Conservation (phyloP, 2,113 vertebrate genomes). For the Dendropsophus ebraccatus region DNA sequence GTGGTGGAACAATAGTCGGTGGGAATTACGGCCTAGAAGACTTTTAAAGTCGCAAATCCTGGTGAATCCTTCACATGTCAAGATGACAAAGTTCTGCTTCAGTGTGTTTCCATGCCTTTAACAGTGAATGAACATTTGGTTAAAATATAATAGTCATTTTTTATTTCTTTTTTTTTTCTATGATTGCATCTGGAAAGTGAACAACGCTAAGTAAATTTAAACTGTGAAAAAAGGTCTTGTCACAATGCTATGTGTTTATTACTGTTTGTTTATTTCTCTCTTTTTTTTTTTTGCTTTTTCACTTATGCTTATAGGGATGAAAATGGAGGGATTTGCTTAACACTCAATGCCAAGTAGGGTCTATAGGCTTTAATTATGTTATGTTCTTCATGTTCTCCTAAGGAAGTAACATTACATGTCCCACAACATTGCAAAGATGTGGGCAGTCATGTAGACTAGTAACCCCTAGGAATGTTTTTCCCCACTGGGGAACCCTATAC, state of each 20-base stretch:
- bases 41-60: not conserved
- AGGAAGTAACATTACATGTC: not conserved
- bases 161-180: conserved; percentile 56
- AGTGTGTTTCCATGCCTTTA: conserved; percentile 62
- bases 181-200: conserved; percentile 64
- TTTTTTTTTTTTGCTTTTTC: conserved; percentile 66
- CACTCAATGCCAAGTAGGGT: conserved; percentile 20
- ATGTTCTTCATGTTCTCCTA: not conserved
- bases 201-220: conserved; percentile 66
- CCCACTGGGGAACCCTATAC: not conserved
- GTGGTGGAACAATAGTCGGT: conserved; percentile 86
- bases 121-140: conserved; percentile 37
- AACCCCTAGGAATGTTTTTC: not conserved
- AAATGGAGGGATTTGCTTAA: conserved; percentile 64
- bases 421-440: not conserved
- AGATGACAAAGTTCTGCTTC: conserved; percentile 61
- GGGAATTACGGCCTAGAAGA: conserved; percentile 15
- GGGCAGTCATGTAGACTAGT: not conserved
- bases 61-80: conserved; percentile 2
- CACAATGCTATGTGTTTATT: conserved; percentile 71
- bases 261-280: conserved; percentile 20
- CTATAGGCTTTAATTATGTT: not conserved
- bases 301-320: conserved; percentile 70
- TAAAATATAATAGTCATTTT: conserved; percentile 45
- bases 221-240: conserved; percentile 75